Evolutionary conservation across 2,113 vertebrate species (phyloP).

Genomic region (Mixornis gularis): DNA sequence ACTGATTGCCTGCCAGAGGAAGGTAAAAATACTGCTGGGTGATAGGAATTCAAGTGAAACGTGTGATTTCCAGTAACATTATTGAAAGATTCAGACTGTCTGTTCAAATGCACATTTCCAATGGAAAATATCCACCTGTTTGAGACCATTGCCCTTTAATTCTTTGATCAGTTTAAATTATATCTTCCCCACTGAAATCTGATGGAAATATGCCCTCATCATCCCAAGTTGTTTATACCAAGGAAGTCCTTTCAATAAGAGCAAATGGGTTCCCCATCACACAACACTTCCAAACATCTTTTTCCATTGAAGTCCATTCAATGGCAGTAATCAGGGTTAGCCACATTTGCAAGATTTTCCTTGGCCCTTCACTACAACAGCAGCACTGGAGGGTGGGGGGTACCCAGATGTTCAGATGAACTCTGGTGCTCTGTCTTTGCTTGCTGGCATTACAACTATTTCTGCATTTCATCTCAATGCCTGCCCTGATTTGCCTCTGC

Average conservation of each 20-base stretch:
- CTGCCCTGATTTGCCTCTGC: neutral
- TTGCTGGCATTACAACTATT: neutral
- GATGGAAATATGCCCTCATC: neutral
- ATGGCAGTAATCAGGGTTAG: neutral
- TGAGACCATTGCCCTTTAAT: neutral
- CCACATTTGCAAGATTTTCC: neutral
- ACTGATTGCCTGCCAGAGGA: slow-evolving; percentile 71
- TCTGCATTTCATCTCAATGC: neutral
- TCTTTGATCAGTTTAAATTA: neutral
- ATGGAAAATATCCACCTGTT: neutral
- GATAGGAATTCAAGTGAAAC: neutral
- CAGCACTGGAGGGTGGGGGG: neutral
- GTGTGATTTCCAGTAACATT: neutral
- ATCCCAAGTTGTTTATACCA: neutral
- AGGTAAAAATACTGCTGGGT: neutral
- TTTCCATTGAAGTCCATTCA: neutral
- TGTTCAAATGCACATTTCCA: neutral
- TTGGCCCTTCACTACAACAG: neutral
- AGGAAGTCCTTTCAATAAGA: neutral
- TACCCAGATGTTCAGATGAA: neutral
- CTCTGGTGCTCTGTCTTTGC: neutral
- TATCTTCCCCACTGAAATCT: neutral
- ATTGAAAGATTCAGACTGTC: neutral
- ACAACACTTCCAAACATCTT: neutral
- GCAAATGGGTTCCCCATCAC: neutral